A percentile compares a stretch with the other conserved stretches of the same genome.
These are phyloP conservation scores for Cosmia trapezina DNA, from an alignment of 2,888 invertebrate genomes.

Conservation along the genomic window DNA sequence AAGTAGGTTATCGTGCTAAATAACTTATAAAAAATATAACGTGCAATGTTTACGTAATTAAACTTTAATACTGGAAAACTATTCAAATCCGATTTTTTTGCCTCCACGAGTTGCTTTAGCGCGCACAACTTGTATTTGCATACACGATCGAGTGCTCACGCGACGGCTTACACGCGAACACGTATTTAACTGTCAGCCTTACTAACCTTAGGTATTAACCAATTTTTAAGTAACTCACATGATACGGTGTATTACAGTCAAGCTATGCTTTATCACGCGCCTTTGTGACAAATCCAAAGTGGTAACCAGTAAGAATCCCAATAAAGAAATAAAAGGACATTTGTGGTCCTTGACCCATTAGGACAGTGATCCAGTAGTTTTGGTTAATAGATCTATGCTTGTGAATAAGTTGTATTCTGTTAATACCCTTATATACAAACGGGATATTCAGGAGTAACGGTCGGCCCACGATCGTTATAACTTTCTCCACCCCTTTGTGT, in stretches of 20 bases:
- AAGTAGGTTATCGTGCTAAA: slow-evolving; percentile 56
- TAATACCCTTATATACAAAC: slow-evolving; percentile 23
- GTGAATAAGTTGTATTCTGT: slow-evolving; percentile 22
- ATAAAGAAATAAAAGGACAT: slow-evolving; percentile 31
- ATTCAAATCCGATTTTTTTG: slow-evolving; percentile 56
- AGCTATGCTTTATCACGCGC: slow-evolving; percentile 44
- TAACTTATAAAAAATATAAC: slow-evolving; percentile 40
- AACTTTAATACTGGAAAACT: slow-evolving; percentile 54
- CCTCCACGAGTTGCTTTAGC: slow-evolving; percentile 54
- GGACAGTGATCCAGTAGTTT: slow-evolving; percentile 1
- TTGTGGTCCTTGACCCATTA: slow-evolving; percentile 30
- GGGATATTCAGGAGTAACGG: slow-evolving; percentile 21
- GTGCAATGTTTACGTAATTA: slow-evolving; percentile 53
- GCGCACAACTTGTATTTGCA: slow-evolving; percentile 62
- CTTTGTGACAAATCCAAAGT: slow-evolving; percentile 52
- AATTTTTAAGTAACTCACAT: slow-evolving; percentile 57
- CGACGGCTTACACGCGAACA: slow-evolving; percentile 63
- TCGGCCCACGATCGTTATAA: slow-evolving; percentile 32
- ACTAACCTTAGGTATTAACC: slow-evolving; percentile 51
- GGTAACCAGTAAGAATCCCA: slow-evolving; percentile 30
- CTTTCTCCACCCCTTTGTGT: slow-evolving; percentile 26
- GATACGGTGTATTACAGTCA: slow-evolving; percentile 47
- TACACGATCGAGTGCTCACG: slow-evolving; percentile 61
- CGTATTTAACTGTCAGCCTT: slow-evolving; percentile 62
- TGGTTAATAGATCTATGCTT: slow-evolving; percentile 13